These are phyloP conservation scores for Smittia aterrima DNA, from an alignment of 2,888 invertebrate genomes.

Conservation along the genomic window DNA sequence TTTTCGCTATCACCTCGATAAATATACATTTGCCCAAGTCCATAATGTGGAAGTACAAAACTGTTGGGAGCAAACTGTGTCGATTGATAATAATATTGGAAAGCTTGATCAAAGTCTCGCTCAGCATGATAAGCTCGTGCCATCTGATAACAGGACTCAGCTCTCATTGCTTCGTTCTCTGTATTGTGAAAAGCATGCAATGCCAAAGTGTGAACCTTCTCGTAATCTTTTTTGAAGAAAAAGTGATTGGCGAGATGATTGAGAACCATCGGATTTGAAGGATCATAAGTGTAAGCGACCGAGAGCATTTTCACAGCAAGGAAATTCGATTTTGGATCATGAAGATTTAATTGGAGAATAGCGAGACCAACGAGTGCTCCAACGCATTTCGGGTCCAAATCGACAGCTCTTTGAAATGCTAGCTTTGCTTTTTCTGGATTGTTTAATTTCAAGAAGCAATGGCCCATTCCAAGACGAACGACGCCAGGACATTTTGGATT, in stretches of 20 bases:
- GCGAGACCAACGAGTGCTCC: constrained; percentile 95
- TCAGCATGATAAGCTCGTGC: constrained; percentile 96
- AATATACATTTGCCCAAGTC: constrained; percentile 99
- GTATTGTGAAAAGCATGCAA: constrained; percentile 97
- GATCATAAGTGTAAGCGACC: constrained; percentile 94
- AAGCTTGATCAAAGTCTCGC: constrained; percentile 94
- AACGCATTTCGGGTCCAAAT: constrained; percentile 90
- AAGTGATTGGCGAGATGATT: constrained; percentile 99
- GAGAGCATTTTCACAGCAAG: constrained; percentile 94
- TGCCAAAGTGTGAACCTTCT: constrained; percentile 93
- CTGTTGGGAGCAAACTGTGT: constrained; percentile 94
- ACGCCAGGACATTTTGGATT: constrained; percentile 97
- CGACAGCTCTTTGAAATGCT: constrained; percentile 93
- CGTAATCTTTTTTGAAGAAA: constrained; percentile 98
- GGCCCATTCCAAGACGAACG: constrained; percentile 95
- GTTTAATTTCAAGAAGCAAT: constrained; percentile 95
- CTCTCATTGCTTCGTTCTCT: constrained; percentile 98
- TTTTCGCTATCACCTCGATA: constrained; percentile 93
- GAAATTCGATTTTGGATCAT: constrained; percentile 88
- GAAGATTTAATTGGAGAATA: constrained; percentile 87
- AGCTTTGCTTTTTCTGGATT: constrained; percentile 94
- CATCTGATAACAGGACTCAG: constrained; percentile 97
- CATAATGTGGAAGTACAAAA: constrained; percentile 97
- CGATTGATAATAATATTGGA: constrained; percentile 98
- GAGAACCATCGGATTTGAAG: constrained; percentile 97